Evolutionary conservation across 2,888 invertebrate species (phyloP), one percentile per base, ranked within the genome.

Genomic region (Rhagium mordax): DNA sequence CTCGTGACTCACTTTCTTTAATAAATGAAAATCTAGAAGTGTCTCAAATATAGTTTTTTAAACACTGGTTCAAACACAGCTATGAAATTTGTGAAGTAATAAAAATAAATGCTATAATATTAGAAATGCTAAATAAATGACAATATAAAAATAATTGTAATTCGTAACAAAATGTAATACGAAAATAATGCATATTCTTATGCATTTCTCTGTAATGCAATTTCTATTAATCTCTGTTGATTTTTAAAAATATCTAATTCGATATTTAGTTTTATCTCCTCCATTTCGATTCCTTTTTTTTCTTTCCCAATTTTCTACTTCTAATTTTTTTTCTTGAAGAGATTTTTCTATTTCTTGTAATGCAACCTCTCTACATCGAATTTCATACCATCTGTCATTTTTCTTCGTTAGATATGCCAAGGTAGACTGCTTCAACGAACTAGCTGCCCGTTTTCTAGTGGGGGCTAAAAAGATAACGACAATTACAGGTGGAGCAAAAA

Each of bases 281-380:
- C 29, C 29, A n/a, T 18, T 61, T 61, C 41, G 1, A 24, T 33
- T 61, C 20, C 16, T 41, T 60, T 60, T 60, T 29, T 18, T 60
- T 24, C 60, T 60, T 60, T 60, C 60, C 60, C 60, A 60, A 60
- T n/a, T n/a, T n/a, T n/a, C n/a, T n/a, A 41, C 15, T 41, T 61
- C 61, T 8, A 29, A 33, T 18, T 41, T 61, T 33, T 41, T 61
- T 61, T 41, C 41, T 13, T 48, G 15, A 15, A 48, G 41, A 29
- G 61, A 61, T 29, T 33, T 41, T 33, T 61, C 41, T 33, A 2
- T 33, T 61, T 61, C 41, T 61, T 61, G 29, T 61, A 61, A 29
- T 61, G 41, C 41, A 29, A 61, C 33, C 33, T 61, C 61, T 18
- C 61, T 61, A 41, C 33, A 33, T 41, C 61, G 61, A 61, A 61